Conservation (phyloP, 2,888 invertebrate genomes). For the Creontiades dilutus region DNA sequence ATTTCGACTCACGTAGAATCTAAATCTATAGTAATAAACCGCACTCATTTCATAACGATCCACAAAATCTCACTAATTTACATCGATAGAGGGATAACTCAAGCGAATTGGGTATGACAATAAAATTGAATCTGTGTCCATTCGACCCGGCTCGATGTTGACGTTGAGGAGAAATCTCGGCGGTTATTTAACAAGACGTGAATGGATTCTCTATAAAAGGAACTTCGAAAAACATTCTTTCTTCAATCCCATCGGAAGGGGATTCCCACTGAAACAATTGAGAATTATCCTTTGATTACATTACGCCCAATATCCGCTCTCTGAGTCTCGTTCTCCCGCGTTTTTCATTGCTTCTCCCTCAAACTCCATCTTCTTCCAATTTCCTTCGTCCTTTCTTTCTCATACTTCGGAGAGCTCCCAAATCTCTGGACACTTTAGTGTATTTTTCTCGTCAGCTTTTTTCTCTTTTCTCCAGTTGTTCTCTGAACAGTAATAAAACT, state of each 20-base stretch:
- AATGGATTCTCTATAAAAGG: not conserved
- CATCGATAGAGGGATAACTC: too few species aligned
- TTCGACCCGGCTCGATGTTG: not conserved
- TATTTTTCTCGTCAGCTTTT: not conserved
- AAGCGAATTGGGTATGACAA: too few species aligned
- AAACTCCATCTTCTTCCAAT: not conserved
- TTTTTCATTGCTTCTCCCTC: constrained; percentile 30
- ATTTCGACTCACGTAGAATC: too few species aligned
- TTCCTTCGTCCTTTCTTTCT: not conserved
- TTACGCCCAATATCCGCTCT: constrained; percentile 23
- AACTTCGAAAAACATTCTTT: not conserved
- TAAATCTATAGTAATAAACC: too few species aligned
- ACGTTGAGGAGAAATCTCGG: not conserved
- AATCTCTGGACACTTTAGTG: not conserved
- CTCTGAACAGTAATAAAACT: not conserved
- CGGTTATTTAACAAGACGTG: not conserved
- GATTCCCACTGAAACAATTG: constrained; percentile 24
- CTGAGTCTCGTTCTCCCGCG: not conserved
- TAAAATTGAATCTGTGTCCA: too few species aligned
- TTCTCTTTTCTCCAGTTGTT: not conserved
- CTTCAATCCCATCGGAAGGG: constrained; percentile 1
- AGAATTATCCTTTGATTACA: constrained; percentile 41
- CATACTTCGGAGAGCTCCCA: not conserved
- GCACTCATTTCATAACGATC: too few species aligned
- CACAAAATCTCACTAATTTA: too few species aligned